Evolutionary conservation across 2,113 vertebrate genomes (phyloP), one percentile per base, ranked within the genome.

Genomic region (Cololabis saira): DNA sequence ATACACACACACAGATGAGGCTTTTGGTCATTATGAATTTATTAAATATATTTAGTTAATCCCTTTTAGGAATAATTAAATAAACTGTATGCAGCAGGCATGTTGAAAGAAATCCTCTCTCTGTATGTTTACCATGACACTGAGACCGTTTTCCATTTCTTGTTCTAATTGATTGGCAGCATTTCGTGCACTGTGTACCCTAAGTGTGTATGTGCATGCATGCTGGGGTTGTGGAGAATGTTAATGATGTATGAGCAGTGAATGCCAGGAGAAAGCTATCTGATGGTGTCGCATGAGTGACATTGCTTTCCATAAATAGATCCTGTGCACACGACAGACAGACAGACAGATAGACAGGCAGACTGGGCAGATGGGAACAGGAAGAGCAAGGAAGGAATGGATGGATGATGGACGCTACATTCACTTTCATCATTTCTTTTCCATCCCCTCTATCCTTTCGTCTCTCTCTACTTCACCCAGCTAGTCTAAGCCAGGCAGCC

Each of bases 301-400:
- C 91, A 91, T 91, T 87, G 87, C 87, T 78, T 89, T 89, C 92
- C 88, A 92, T 87, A 93, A 93, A 93, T 93, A 93, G 91, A 81
- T 69, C 47, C 58, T 47, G 81, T 72, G 86, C 71, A 83, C 80
- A 56, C 51, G 76, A 47, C 75, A 44, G 86, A 51, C 74, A 44
- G 86, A 51, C 74, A 70, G 78, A 80, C 71, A 61, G 74, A 67
- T 18, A 62, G 82, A 60, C 53, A 63, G 78, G 68, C 52, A 63
- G 76, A 37, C 57, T 33, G 71, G 61, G 75, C 47, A 71, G 79
- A 74, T 40, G 14, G n/a, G 51, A 37, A 57, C 12, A 50, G 12
- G 19, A 19, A 55, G 61, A 61, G 63, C 24, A 56, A 52, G 44
- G 48, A 66, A 22, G 42, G 67, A 47, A 76, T 50, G 47, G 78